phyloP scores from a whole-genome alignment of 2,797 vertebrate genomes.

The Mastacembelus armatus region DNA sequence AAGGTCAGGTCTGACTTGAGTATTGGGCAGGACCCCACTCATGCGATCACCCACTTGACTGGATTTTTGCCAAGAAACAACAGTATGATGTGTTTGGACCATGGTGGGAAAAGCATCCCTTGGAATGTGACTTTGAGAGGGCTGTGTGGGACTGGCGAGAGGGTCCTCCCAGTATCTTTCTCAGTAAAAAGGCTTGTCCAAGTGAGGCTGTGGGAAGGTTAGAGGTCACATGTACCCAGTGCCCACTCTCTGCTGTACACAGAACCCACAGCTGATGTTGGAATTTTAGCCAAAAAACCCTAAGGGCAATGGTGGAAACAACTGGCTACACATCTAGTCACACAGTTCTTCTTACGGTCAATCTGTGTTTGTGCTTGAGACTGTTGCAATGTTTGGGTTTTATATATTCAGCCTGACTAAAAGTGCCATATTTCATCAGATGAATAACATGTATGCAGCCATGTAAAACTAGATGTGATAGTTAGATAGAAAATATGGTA shows the following conservation, averaged over 20 bases:
- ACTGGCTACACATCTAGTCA: constrained; percentile 20
- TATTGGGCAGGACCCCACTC: constrained; percentile 77
- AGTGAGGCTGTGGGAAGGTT: constrained; percentile 72
- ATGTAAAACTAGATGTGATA: constrained; percentile 40
- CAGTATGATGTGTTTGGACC: constrained; percentile 79
- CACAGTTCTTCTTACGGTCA: constrained; percentile 20
- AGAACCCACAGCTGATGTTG: constrained; percentile 73
- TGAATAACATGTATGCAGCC: constrained; percentile 22
- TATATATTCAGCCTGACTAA: constrained; percentile 31
- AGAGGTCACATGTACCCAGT: constrained; percentile 65
- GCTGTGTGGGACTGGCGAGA: constrained; percentile 73
- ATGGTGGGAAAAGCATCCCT: constrained; percentile 82
- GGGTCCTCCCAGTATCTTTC: constrained; percentile 77
- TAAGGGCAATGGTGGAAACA: constrained; percentile 51
- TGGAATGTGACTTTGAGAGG: constrained; percentile 82
- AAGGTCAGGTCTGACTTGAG: constrained; percentile 76
- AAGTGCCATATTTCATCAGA: constrained; percentile 4
- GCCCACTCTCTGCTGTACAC: constrained; percentile 64
- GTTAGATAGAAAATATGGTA: too few relatives aligned
- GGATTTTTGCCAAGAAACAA: constrained; percentile 78
- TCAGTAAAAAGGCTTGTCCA: constrained; percentile 71
- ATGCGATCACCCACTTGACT: constrained; percentile 82
- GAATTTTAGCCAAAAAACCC: constrained; percentile 56
- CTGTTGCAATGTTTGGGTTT: constrained; percentile 11
- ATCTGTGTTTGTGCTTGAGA: constrained; percentile 13